phyloP scores from a whole-genome alignment of 2,888 invertebrate genomes.

The Leucoptera coffeella region DNA sequence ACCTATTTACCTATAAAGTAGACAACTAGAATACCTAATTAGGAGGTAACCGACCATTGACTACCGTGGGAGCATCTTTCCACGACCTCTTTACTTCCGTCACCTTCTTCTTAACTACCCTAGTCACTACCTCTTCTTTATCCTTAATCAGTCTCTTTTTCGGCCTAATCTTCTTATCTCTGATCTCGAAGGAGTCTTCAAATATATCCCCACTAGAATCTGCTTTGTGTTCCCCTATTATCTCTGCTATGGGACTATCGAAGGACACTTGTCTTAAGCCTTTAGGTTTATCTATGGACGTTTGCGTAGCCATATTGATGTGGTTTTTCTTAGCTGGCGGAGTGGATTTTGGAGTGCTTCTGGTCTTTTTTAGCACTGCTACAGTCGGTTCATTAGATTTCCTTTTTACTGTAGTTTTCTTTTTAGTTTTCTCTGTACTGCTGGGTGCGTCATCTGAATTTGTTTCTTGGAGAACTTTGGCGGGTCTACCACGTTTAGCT shows the following conservation, averaged over 20 bases:
- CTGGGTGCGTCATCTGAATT: no score
- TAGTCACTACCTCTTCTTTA: constrained; percentile 23
- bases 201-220: constrained; percentile 38
- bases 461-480: no score
- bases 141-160: constrained; percentile 24
- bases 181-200: constrained; percentile 31
- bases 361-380: constrained; percentile 31
- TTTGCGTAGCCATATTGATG: constrained; percentile 32
- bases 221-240: constrained; percentile 17
- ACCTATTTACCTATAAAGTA: no score
- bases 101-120: constrained; percentile 28
- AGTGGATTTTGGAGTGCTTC: constrained; percentile 23
- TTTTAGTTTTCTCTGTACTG: no score
- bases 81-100: constrained; percentile 21
- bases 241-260: constrained; percentile 27
- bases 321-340: constrained; percentile 34
- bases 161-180: constrained; percentile 25
- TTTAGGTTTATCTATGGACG: constrained; percentile 20
- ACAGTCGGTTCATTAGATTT: no score
- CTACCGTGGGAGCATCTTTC: constrained; percentile 25
- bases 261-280: constrained; percentile 28
- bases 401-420: no score
- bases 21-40: no score
- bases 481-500: constrained; percentile 8
- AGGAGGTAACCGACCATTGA: constrained; percentile 30